Evolutionary conservation across 1,140 invertebrate species (phyloP), one percentile per base, ranked within the genome.

Genomic region (Drosophila ironensis): DNA sequence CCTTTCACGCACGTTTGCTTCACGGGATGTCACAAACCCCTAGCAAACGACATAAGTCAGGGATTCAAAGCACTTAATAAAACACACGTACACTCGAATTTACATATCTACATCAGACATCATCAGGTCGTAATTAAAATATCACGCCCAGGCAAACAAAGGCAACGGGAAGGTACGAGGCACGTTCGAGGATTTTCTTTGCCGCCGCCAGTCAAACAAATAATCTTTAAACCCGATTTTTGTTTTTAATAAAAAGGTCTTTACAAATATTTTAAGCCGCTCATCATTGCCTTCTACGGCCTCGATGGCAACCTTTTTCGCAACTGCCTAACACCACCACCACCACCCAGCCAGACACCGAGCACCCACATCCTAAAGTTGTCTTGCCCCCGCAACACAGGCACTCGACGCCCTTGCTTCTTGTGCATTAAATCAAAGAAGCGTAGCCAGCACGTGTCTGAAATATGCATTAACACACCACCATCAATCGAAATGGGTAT

Each of bases 381-480:
- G 11, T 17, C 8, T 20, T 30, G 12, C 53, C 11, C 16, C 14
- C 17, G 37, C 8, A 6, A 16, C 9, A 14, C 9, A 12, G 1
- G 19, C 17, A 45, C 38, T 56, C 48, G 19, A 24, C 46, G 5
- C 45, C 28, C 22, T n/a, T n/a, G 17, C 67, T 60, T 14, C 27
- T 45, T 54, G 48, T 64, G 47, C 78, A 64, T 72, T 54, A 86
- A 84, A 84, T 84, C 80, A 84, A 75, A 86, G 80, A 84, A 84
- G 74, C 80, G 71, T 84, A 80, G 57, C 74, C 59, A 63, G 80
- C 80, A 84, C 80, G 80, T 84, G 80, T 80, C 80, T 84, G 74
- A 86, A 84, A 84, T 80, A 84, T 84, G 80, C 80, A 84, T 84
- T 84, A 84, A 74, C 80, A 86, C 81, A 82, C 77, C 77, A 41